phyloP scores from a whole-genome alignment of 2,113 vertebrate species.

The Phalacrocorax pelagicus region DNA sequence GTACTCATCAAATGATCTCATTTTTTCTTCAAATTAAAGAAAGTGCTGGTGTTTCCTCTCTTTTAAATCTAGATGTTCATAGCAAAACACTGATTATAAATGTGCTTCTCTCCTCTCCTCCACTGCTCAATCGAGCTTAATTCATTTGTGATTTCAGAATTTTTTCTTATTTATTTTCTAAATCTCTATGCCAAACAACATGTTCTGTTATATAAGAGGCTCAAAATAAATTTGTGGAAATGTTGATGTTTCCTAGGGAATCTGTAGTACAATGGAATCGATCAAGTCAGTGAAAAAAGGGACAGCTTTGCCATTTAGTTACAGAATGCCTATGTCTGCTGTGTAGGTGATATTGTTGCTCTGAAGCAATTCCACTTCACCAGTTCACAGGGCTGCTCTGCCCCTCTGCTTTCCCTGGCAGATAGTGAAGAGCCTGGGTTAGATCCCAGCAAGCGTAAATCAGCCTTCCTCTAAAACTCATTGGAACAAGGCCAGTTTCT shows the following conservation, averaged over 20 bases:
- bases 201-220: background rate
- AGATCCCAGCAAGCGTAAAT: background rate
- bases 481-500: background rate
- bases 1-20: background rate
- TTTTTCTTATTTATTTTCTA: background rate
- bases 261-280: background rate
- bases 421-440: background rate
- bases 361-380: background rate
- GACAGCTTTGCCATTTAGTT: background rate
- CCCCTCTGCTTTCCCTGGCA: background rate
- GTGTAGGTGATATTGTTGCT: background rate
- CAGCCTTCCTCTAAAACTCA: background rate
- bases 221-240: background rate
- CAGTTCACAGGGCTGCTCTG: background rate
- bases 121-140: background rate
- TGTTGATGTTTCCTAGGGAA: background rate
- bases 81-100: background rate
- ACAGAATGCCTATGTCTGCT: background rate
- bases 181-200: background rate
- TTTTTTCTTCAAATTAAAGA: conserved; percentile 29
- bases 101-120: background rate
- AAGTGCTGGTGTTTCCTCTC: background rate
- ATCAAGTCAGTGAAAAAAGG: background rate
- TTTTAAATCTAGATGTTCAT: background rate
- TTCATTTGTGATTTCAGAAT: background rate